Conservation (phyloP, 2,888 invertebrate species). For the Scotopteryx bipunctaria region DNA sequence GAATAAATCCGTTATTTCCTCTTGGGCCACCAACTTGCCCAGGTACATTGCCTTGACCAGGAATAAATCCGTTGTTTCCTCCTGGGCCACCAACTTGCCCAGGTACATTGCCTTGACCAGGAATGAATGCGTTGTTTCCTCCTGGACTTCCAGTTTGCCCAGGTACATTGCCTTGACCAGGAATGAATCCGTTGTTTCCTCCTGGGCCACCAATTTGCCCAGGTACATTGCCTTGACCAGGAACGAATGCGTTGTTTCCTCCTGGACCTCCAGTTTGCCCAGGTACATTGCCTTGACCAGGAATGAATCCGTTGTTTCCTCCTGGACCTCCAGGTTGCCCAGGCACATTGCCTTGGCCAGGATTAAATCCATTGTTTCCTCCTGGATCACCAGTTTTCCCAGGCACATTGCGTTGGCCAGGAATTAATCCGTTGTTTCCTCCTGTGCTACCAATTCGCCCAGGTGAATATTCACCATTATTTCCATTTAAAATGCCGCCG, state of each 20-base stretch:
- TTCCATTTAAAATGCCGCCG: slow-evolving; percentile 1
- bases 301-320: slow-evolving; percentile 24
- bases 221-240: slow-evolving; percentile 6
- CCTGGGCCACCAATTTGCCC: slow-evolving; percentile 4
- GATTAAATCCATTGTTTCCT: slow-evolving; percentile 24
- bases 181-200: too few species aligned
- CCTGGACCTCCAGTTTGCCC: slow-evolving; percentile 18
- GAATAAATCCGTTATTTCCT: too few species aligned
- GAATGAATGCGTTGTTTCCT: too few species aligned
- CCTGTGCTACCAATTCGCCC: slow-evolving; percentile 23
- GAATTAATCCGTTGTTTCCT: slow-evolving; percentile 22
- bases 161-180: slow-evolving; percentile 1
- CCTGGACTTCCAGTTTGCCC: slow-evolving; percentile 18
- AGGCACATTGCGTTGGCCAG: slow-evolving; percentile 17
- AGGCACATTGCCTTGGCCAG: not conserved
- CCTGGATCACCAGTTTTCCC: slow-evolving; percentile 21
- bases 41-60: too few species aligned
- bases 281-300: slow-evolving; percentile 20
- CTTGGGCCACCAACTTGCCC: slow-evolving; percentile 24
- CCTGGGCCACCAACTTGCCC: slow-evolving; percentile 19
- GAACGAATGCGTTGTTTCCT: too few species aligned
- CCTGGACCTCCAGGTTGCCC: slow-evolving; percentile 11
- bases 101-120: too few species aligned
- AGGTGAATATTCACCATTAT: slow-evolving; percentile 24
- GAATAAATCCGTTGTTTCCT: slow-evolving; percentile 25